A percentile compares a stretch with the other conserved stretches of the same genome.
Evolutionary conservation across 2,888 invertebrate species (phyloP).

Genomic region (Epiblema foenella): DNA sequence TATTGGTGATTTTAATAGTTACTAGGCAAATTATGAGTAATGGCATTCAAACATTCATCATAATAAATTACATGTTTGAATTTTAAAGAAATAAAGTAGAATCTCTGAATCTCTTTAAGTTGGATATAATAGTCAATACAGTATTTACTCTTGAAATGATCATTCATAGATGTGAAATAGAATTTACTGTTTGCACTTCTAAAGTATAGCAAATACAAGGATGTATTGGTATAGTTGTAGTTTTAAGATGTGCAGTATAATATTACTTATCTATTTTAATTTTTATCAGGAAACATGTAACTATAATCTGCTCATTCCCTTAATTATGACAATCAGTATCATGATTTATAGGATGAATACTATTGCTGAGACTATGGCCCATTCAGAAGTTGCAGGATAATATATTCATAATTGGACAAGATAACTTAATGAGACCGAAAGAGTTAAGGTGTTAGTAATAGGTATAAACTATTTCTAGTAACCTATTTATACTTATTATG

Average conservation of each 20-base stretch:
- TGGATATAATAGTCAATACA: not conserved
- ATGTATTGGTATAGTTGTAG: slow-evolving; percentile 21
- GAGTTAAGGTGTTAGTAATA: slow-evolving; percentile 9
- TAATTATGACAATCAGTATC: no score
- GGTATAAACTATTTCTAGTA: slow-evolving; percentile 21
- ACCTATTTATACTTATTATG: slow-evolving; percentile 25
- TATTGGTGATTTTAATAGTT: not conserved
- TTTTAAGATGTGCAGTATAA: slow-evolving; percentile 17
- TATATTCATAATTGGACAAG: not conserved
- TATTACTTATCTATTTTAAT: slow-evolving; percentile 3
- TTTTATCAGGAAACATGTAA: not conserved
- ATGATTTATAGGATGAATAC: not conserved
- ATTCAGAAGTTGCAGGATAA: not conserved
- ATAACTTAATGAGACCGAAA: not conserved
- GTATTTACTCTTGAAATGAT: not conserved
- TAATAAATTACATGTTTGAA: not conserved
- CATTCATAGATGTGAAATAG: not conserved
- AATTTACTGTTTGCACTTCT: not conserved
- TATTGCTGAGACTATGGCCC: not conserved
- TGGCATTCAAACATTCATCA: not conserved
- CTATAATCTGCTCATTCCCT: not conserved
- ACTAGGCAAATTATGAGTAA: not conserved
- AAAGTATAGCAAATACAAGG: not conserved
- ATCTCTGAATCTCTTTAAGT: slow-evolving; percentile 22
- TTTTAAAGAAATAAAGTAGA: slow-evolving; percentile 25